phyloP scores from a whole-genome alignment of 2,888 invertebrate species.

The Glaucopsyche alexis region DNA sequence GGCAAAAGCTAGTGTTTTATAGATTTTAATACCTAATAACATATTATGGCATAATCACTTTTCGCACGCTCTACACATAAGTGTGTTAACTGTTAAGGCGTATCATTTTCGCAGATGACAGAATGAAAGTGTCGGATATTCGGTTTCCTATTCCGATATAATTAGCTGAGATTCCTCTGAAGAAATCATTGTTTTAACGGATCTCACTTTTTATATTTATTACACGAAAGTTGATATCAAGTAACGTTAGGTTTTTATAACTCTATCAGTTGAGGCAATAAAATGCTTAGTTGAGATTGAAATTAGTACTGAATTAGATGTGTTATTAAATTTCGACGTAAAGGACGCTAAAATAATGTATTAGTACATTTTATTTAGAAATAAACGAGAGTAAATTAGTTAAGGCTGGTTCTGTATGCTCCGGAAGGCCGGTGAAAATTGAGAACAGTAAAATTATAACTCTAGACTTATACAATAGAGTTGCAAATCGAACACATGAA shows the following conservation, averaged over 20 bases:
- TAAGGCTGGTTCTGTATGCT: no score
- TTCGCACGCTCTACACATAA: neutral
- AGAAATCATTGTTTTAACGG: slow-evolving; percentile 27
- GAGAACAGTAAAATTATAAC: no score
- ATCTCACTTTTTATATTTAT: slow-evolving; percentile 20
- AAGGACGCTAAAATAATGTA: no score
- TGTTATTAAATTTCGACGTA: no score
- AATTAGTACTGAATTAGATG: no score
- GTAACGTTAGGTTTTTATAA: neutral
- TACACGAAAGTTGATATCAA: slow-evolving; percentile 9
- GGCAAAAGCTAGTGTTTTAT: neutral
- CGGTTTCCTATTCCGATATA: slow-evolving; percentile 29
- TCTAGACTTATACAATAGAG: no score
- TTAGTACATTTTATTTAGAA: no score
- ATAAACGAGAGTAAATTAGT: no score
- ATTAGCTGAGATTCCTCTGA: slow-evolving; percentile 29
- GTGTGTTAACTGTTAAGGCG: neutral
- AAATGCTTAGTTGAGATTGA: neutral
- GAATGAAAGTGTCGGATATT: slow-evolving; percentile 27
- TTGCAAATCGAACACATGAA: no score
- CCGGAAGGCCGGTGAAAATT: no score
- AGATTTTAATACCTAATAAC: neutral
- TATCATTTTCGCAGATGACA: slow-evolving; percentile 10
- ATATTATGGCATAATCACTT: neutral
- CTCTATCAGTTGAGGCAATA: neutral